Conservation (phyloP, 2,888 invertebrate species). For the Podabrus alpinus region DNA sequence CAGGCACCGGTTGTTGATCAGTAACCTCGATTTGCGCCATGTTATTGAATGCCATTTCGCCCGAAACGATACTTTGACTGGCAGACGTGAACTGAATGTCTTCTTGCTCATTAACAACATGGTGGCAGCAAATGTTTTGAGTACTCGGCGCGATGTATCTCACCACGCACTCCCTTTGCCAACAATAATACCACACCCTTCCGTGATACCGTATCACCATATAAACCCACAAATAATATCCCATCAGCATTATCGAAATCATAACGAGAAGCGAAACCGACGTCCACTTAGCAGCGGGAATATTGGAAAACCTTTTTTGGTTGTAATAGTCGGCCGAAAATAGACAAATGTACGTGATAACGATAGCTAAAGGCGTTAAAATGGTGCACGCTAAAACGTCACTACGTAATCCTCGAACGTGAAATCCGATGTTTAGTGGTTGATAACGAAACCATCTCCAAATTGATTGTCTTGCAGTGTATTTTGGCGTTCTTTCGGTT, state of each 20-base stretch:
- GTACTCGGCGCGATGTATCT: constrained; percentile 49
- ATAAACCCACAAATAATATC: constrained; percentile 60
- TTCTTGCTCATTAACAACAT: constrained; percentile 4
- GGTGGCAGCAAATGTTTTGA: constrained; percentile 20
- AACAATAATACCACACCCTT: constrained; percentile 61
- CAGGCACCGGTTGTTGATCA: background rate
- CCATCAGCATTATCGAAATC: constrained; percentile 58
- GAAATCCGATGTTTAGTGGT: constrained; percentile 43
- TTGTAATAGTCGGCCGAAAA: constrained; percentile 59
- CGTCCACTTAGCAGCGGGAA: constrained; percentile 58
- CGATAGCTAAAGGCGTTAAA: constrained; percentile 62
- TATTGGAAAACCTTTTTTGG: constrained; percentile 54
- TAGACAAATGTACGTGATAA: constrained; percentile 59
- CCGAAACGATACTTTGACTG: background rate
- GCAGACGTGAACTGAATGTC: background rate
- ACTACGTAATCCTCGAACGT: constrained; percentile 51
- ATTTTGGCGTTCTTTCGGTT: constrained; percentile 67
- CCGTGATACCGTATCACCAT: constrained; percentile 58
- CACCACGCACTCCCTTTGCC: constrained; percentile 60
- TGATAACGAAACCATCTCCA: constrained; percentile 62
- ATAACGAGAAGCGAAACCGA: constrained; percentile 56
- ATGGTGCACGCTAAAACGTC: constrained; percentile 62
- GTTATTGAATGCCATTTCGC: background rate
- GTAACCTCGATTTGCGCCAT: background rate
- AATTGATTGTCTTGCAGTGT: constrained; percentile 61